Percentiles rank a stretch among this genome's conserved stretches.
Evolutionary conservation across 92 coral and sea anemone species (phyloP).

Genomic region (Virgularia gustaviana): DNA sequence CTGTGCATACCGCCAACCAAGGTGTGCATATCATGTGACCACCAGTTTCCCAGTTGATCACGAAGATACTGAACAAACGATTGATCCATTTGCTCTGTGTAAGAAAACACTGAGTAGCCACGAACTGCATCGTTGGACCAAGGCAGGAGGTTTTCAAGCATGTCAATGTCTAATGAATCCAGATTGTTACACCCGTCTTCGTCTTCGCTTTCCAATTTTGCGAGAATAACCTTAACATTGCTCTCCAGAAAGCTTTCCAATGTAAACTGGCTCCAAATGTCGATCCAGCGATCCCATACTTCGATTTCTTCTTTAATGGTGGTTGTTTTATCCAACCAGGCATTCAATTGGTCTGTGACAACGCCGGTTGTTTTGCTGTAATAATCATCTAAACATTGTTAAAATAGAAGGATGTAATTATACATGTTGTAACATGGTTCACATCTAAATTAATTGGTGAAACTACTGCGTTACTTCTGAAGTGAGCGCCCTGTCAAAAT

Average conservation of each 20-base stretch:
- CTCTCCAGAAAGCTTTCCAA: conserved; percentile 48
- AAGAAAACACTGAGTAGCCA: conserved; percentile 44
- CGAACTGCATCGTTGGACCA: conserved; percentile 51
- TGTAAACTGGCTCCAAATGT: conserved; percentile 54
- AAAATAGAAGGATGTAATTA: too few species aligned
- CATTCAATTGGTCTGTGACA: conserved; percentile 46
- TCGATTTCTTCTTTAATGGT: not conserved
- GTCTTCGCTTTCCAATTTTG: conserved; percentile 30
- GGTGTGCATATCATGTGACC: conserved; percentile 49
- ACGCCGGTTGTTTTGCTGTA: conserved; percentile 35
- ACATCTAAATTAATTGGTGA: too few species aligned
- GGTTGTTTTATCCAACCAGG: not conserved
- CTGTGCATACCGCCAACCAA: conserved; percentile 44
- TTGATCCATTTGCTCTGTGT: conserved; percentile 43
- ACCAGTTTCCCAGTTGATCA: conserved; percentile 57
- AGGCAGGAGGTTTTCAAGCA: conserved; percentile 41
- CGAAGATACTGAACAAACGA: conserved; percentile 50
- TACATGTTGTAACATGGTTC: too few species aligned
- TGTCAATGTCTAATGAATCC: conserved; percentile 13
- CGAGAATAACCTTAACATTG: conserved; percentile 34
- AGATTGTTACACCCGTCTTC: not conserved
- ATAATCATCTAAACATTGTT: conserved; percentile 36
- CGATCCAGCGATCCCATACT: conserved; percentile 47
- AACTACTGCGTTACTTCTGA: too few species aligned
- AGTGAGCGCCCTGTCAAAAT: too few species aligned